Conservation (phyloP, 1,140 invertebrate species). For the Drosophila nigromelanica region DNA sequence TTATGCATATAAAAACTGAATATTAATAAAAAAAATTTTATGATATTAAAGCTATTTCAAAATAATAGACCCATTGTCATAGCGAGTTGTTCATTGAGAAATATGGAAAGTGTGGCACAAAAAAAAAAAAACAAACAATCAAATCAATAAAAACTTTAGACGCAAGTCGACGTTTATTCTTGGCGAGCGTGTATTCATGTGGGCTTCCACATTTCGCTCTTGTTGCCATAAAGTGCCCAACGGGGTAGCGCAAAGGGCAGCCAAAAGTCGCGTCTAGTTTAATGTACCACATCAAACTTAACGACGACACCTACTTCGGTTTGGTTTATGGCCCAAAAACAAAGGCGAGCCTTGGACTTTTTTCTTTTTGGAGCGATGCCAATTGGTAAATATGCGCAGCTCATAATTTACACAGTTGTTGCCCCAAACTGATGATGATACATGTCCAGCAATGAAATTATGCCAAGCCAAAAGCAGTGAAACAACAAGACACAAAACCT, state of each 20-base stretch:
- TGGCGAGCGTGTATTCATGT: slow-evolving; percentile 26
- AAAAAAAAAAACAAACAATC: slow-evolving; percentile 9
- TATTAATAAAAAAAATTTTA: slow-evolving; percentile 18
- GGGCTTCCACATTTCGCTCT: slow-evolving; percentile 51
- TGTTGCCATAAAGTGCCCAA: slow-evolving; percentile 66
- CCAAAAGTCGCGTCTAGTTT: slow-evolving; percentile 52
- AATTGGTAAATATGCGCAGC: slow-evolving; percentile 72
- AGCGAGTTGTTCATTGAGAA: slow-evolving; percentile 16
- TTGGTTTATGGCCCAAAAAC: slow-evolving; percentile 62
- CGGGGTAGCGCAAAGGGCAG: slow-evolving; percentile 35
- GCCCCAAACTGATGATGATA: slow-evolving; percentile 55
- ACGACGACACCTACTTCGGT: slow-evolving; percentile 78
- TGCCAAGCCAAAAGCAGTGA: slow-evolving; percentile 54
- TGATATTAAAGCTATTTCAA: slow-evolving; percentile 5
- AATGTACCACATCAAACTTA: slow-evolving; percentile 80
- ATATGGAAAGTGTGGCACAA: slow-evolving; percentile 24
- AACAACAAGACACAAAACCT: slow-evolving; percentile 20
- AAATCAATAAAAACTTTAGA: slow-evolving; percentile 54
- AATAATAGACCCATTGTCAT: slow-evolving; percentile 23
- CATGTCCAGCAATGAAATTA: slow-evolving; percentile 67
- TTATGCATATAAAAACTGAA: slow-evolving; percentile 3
- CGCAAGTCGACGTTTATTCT: slow-evolving; percentile 7
- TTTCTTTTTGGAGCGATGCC: slow-evolving; percentile 56
- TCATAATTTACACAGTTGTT: slow-evolving; percentile 79
- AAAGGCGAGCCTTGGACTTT: slow-evolving; percentile 34